A percentile compares a stretch with the other conserved stretches of the same genome.
Evolutionary conservation across 2,888 invertebrate species (phyloP).

Genomic region (Ceramica pisi): DNA sequence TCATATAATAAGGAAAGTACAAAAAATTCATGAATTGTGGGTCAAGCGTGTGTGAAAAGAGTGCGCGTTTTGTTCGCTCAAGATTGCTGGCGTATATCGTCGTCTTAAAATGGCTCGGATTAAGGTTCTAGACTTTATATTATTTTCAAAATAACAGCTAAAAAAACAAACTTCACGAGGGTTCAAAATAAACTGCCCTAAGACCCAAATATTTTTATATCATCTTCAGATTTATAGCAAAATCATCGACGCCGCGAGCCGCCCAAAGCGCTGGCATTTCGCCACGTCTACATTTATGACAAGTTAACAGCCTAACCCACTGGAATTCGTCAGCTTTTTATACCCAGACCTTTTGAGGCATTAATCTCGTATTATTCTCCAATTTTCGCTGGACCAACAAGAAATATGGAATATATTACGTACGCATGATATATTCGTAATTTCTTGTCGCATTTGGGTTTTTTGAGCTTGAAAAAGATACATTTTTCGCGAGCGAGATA

Average conservation of each 20-base stretch:
- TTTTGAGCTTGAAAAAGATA: background rate
- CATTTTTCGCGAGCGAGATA: background rate
- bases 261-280: constrained; percentile 28
- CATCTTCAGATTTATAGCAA: constrained; percentile 40
- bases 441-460: constrained; percentile 10
- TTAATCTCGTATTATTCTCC: constrained; percentile 40
- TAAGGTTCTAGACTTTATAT: no score
- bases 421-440: constrained; percentile 30
- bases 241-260: constrained; percentile 33
- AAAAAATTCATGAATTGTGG: no score
- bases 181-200: background rate
- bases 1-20: no score
- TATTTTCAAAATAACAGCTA: no score
- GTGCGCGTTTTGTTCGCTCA: no score
- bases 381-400: constrained; percentile 34
- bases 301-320: constrained; percentile 40
- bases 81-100: no score
- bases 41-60: no score
- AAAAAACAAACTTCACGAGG: constrained; percentile 5
- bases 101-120: no score
- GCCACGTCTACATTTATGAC: constrained; percentile 49
- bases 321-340: constrained; percentile 34
- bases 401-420: constrained; percentile 40
- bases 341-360: constrained; percentile 17
- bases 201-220: constrained; percentile 40